phyloP scores from a whole-genome alignment of 2,113 vertebrate species.

The Nothobranchius kuhntae region DNA sequence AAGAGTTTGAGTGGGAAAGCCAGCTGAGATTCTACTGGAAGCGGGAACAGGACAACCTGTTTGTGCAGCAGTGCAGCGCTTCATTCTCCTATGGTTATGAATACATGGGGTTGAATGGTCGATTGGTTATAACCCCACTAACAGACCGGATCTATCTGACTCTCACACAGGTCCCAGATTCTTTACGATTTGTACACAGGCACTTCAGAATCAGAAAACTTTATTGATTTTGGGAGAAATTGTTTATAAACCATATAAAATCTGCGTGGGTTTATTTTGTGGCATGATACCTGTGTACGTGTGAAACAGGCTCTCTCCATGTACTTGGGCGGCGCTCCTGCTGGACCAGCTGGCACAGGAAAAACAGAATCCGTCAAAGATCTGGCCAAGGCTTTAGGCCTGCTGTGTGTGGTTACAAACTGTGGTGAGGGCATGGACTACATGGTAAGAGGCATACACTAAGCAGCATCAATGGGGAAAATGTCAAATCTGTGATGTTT shows the following conservation, averaged over 20 bases:
- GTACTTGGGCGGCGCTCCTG: slow-evolving; percentile 93
- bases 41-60: slow-evolving; percentile 82
- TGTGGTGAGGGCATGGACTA: slow-evolving; percentile 98
- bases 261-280: not conserved
- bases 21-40: slow-evolving; percentile 96
- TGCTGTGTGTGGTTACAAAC: slow-evolving; percentile 96
- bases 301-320: slow-evolving; percentile 90
- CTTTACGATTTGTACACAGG: not conserved
- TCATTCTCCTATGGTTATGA: slow-evolving; percentile 93
- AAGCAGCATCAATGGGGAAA: not conserved
- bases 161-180: slow-evolving; percentile 87
- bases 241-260: too few relatives aligned
- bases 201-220: not conserved
- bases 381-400: slow-evolving; percentile 93
- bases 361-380: slow-evolving; percentile 98
- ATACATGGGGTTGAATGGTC: slow-evolving; percentile 97
- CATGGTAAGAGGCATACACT: slow-evolving; percentile 81
- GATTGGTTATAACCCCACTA: slow-evolving; percentile 94
- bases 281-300: not conserved
- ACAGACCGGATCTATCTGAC: slow-evolving; percentile 97
- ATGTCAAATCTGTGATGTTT: not conserved
- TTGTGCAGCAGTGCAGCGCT: slow-evolving; percentile 90
- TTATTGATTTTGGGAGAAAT: too few relatives aligned
- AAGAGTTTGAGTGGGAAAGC: slow-evolving; percentile 96
- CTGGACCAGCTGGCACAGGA: slow-evolving; percentile 95